Base-by-base conservation (phyloP, 2,888 invertebrate genomes). In the Trileptium ribeirensis region DNA sequence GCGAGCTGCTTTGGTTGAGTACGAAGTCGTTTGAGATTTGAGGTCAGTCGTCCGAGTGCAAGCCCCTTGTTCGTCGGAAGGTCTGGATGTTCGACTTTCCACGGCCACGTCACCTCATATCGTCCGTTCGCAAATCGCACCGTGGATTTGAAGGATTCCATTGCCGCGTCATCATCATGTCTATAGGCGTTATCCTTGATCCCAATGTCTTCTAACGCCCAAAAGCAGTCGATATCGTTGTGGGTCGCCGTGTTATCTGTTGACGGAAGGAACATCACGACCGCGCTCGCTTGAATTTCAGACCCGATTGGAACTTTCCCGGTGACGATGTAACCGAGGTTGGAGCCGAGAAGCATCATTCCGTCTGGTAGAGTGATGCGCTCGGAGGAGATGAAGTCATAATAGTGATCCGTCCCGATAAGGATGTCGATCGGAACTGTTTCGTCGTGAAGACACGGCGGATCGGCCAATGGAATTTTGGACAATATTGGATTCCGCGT, bases 91-190 rank as follows among this genome's bases (percentile, higher is more conserved):
- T n/a, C n/a, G n/a, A n/a, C n/a, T n/a, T n/a, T n/a, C n/a, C n/a
- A n/a, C n/a, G n/a, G n/a, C n/a, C 79, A 79, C 1, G 31, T 8
- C 2, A 79, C 67, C 2, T 74, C 15, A 33, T 79, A 79, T 2
- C 79, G 33, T 8, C 37, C 67, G 37, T 67, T 36, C 24, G 29
- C 34, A 67, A 33, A 33, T 70, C 37, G 67, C 3, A 70, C 70
- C 24, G 29, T 8, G 15, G 67, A 29, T 24, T 79, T 36, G 67
- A 79, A 70, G 3, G 2, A 34, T 34, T 79, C 1, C 3, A 79
- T 36, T 2, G 79, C 79, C 24, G 3, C 8, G 29, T 79, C 79
- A 31, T 79, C 79, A 70, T 74, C 79, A 2, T 2, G 24, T 79
- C 37, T 24, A 29, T 79, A n/a, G n/a, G n/a, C n/a, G n/a, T n/a